phyloP scores from a whole-genome alignment of 2,888 invertebrate species.

The Philereme vetulata region DNA sequence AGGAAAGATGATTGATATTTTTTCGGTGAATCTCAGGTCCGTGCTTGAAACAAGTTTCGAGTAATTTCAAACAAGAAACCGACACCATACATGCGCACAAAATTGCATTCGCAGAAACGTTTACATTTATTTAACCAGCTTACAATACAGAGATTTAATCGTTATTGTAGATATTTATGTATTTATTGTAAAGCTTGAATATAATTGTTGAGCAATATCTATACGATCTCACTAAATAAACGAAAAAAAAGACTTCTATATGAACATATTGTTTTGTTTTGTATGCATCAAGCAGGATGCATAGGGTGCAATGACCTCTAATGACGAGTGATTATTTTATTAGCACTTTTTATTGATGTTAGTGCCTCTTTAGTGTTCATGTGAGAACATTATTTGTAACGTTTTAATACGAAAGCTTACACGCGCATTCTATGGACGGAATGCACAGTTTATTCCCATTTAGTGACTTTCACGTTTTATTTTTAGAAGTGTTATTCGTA shows the following conservation, averaged over 20 bases:
- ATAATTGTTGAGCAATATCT: background rate
- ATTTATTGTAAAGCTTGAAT: constrained; percentile 4
- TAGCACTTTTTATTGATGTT: constrained; percentile 12
- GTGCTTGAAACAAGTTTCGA: constrained; percentile 23
- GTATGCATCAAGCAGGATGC: constrained; percentile 25
- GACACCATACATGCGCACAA: constrained; percentile 21
- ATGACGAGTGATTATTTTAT: constrained; percentile 5
- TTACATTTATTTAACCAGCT: constrained; percentile 32
- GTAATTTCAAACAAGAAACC: constrained; percentile 35
- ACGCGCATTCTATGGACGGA: background rate
- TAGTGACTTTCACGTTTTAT: constrained; percentile 31
- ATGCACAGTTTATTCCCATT: constrained; percentile 24
- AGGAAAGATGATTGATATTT: constrained; percentile 27
- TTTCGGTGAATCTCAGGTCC: constrained; percentile 30
- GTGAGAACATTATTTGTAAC: background rate
- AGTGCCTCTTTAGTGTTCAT: background rate
- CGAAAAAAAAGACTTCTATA: constrained; percentile 17
- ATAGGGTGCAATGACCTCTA: constrained; percentile 14
- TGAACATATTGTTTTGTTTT: constrained; percentile 12
- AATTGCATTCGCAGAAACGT: constrained; percentile 45
- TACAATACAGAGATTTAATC: constrained; percentile 15
- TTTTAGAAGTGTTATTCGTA: constrained; percentile 24
- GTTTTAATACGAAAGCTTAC: constrained; percentile 2
- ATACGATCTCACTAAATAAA: constrained; percentile 2
- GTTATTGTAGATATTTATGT: background rate